Conservation (phyloP, 1,140 invertebrate species). For the Atopsyche davidsoni region DNA sequence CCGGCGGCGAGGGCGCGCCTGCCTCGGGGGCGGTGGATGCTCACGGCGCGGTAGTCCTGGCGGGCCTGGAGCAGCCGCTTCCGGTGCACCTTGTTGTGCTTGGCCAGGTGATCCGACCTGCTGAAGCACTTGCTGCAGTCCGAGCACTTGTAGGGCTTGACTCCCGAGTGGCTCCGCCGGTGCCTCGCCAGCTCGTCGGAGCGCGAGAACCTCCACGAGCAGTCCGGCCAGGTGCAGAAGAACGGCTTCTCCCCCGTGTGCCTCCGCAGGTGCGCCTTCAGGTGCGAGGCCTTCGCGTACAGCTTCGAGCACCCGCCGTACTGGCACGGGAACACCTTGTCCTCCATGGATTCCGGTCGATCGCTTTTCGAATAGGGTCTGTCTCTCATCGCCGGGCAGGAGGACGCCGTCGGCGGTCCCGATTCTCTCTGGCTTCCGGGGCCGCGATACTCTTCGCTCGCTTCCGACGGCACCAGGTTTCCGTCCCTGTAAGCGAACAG, state of each 20-base stretch:
- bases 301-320: slow-evolving; percentile 58
- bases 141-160: slow-evolving; percentile 81
- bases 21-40: slow-evolving; percentile 17
- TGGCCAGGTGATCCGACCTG: slow-evolving; percentile 83
- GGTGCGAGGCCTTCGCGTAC: slow-evolving; percentile 90
- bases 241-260: slow-evolving; percentile 96
- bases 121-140: slow-evolving; percentile 83
- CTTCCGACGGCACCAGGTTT: not conserved
- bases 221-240: slow-evolving; percentile 82
- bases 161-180: slow-evolving; percentile 71
- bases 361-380: no score
- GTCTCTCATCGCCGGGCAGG: no score
- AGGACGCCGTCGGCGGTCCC: no score
- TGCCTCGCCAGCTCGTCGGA: slow-evolving; percentile 88
- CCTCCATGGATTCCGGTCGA: slow-evolving; percentile 28
- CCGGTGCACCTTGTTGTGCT: slow-evolving; percentile 81
- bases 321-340: slow-evolving; percentile 53
- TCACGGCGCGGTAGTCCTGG: slow-evolving; percentile 10
- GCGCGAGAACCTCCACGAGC: slow-evolving; percentile 87
- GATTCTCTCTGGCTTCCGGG: not conserved
- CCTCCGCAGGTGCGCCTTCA: slow-evolving; percentile 87
- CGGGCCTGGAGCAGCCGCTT: slow-evolving; percentile 43
- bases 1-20: slow-evolving; percentile 13
- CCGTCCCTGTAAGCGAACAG: slow-evolving; percentile 15
- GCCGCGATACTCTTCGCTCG: not conserved